Conservation (phyloP, 2,888 invertebrate genomes). For the Acrobasis repandana region DNA sequence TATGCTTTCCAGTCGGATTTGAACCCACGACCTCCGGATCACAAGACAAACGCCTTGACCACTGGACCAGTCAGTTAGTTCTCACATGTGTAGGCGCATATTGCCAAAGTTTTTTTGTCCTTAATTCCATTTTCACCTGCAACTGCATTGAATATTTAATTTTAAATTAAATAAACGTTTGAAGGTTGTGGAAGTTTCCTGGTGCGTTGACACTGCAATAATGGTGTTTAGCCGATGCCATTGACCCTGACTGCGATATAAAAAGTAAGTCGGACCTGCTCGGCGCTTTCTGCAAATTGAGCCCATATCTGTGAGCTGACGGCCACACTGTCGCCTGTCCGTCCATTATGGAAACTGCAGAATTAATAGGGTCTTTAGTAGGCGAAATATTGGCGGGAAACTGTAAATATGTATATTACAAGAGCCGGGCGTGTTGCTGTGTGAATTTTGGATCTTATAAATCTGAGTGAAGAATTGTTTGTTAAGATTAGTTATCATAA, state of each 20-base stretch:
- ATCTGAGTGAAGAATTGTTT: no score
- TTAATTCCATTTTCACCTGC: neutral
- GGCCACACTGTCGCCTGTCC: slow-evolving; percentile 3
- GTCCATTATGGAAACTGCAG: slow-evolving; percentile 5
- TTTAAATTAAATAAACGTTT: neutral
- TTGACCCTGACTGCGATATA: slow-evolving; percentile 60
- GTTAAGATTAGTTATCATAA: no score
- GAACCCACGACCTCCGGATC: no score
- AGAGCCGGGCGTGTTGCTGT: no score
- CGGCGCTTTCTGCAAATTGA: slow-evolving; percentile 72
- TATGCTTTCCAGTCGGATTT: no score
- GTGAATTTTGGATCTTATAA: no score
- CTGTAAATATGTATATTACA: neutral
- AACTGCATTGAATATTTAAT: neutral
- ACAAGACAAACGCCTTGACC: no score
- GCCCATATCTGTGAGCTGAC: slow-evolving; percentile 59
- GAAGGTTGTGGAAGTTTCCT: slow-evolving; percentile 38
- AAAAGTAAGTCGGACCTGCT: slow-evolving; percentile 72
- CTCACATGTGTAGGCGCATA: no score
- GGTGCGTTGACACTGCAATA: slow-evolving; percentile 59
- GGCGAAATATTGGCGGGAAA: neutral
- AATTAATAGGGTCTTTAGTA: neutral
- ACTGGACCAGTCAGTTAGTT: no score
- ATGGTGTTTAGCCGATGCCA: slow-evolving; percentile 66
- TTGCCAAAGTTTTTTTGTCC: neutral